These are phyloP conservation scores for Larimichthys crocea DNA, from an alignment of 2,113 vertebrate species.

Conservation along the genomic window DNA sequence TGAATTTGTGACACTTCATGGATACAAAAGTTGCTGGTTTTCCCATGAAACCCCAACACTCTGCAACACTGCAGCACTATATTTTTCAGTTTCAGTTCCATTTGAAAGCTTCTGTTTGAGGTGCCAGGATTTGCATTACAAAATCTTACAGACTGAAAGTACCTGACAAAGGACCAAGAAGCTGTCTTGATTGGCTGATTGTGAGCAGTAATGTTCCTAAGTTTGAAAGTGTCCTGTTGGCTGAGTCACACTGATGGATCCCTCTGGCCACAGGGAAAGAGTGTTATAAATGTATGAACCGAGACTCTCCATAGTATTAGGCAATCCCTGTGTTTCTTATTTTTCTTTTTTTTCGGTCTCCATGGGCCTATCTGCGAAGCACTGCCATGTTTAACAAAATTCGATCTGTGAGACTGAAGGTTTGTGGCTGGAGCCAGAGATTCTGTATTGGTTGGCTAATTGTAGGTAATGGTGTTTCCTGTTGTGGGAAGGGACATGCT, in stretches of 20 bases:
- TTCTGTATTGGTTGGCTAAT: conserved; percentile 75
- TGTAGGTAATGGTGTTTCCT: conserved; percentile 75
- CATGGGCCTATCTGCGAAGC: conserved; percentile 11
- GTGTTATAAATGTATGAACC: neutral
- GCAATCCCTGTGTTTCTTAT: conserved; percentile 34
- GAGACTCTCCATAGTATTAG: neutral
- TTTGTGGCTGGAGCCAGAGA: conserved; percentile 48
- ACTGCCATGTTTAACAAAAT: conserved; percentile 69
- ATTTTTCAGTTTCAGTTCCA: neutral
- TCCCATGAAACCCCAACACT: conserved; percentile 34
- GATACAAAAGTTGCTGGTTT: neutral
- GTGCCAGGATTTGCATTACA: conserved; percentile 42
- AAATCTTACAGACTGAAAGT: conserved; percentile 43
- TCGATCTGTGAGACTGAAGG: conserved; percentile 46
- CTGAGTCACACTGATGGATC: neutral
- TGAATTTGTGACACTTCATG: conserved; percentile 13
- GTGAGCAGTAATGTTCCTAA: neutral
- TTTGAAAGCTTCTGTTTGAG: conserved; percentile 48
- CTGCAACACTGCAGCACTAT: conserved; percentile 10
- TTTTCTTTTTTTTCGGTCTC: conserved; percentile 10
- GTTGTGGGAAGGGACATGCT: conserved; percentile 69
- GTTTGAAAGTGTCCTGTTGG: conserved; percentile 32
- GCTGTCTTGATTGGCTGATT: conserved; percentile 35
- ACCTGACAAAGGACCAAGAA: conserved; percentile 55
- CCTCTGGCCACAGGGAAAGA: neutral